Conservation (phyloP, 2,113 vertebrate species). For the Capreolus pygargus region DNA sequence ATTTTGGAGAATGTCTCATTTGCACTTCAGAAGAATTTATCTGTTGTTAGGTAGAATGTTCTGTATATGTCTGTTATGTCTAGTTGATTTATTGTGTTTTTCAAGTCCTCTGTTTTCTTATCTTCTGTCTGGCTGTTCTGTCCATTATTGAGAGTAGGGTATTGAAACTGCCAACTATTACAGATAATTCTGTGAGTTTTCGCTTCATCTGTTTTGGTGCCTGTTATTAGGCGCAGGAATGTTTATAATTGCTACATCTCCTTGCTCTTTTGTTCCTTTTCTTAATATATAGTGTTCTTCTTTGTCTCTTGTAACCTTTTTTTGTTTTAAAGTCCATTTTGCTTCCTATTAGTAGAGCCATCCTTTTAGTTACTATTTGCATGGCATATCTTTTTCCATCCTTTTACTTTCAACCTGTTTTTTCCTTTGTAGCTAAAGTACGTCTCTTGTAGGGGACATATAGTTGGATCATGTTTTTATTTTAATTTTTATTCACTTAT, state of each 20-base stretch:
- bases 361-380: conserved; percentile 4
- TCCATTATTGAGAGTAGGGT: background rate
- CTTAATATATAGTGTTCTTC: background rate
- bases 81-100: background rate
- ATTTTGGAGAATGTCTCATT: background rate
- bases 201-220: background rate
- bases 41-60: background rate
- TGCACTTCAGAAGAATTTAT: background rate
- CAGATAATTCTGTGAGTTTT: background rate
- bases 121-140: background rate
- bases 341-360: background rate
- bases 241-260: background rate
- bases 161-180: background rate
- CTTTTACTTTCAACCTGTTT: background rate
- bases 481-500: background rate
- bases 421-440: background rate
- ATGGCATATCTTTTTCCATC: background rate
- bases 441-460: background rate
- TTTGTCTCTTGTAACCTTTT: background rate
- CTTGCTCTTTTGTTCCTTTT: background rate
- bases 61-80: background rate
- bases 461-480: background rate
- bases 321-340: background rate
- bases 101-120: background rate
- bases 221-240: background rate